These are phyloP conservation scores for Zaprionus gabonicus DNA, from an alignment of 1,140 invertebrate species.

Conservation along the genomic window DNA sequence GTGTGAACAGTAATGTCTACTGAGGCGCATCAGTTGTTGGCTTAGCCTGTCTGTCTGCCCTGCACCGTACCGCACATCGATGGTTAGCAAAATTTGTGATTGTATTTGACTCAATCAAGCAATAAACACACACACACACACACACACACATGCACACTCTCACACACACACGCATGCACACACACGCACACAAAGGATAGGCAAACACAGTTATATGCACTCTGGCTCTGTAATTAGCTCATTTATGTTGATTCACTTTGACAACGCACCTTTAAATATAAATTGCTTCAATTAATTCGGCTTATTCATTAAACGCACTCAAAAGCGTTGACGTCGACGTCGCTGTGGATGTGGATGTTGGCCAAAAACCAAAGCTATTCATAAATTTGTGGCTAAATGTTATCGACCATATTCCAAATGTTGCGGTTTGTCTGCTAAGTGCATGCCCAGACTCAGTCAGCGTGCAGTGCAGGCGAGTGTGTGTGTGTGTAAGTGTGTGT, in stretches of 20 bases:
- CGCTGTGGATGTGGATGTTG: neutral
- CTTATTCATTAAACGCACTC: slow-evolving; percentile 67
- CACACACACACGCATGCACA: slow-evolving; percentile 13
- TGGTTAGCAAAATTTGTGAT: slow-evolving; percentile 53
- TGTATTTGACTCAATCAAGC: slow-evolving; percentile 62
- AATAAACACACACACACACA: slow-evolving; percentile 22
- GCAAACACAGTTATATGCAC: slow-evolving; percentile 15
- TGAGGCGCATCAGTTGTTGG: slow-evolving; percentile 32
- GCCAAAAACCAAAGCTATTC: slow-evolving; percentile 69
- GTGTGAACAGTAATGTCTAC: slow-evolving; percentile 42
- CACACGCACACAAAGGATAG: neutral
- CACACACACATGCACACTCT: neutral
- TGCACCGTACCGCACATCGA: slow-evolving; percentile 45
- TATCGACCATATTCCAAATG: slow-evolving; percentile 68
- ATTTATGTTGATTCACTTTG: slow-evolving; percentile 80
- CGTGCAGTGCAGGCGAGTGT: neutral
- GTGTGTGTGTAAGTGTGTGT: neutral
- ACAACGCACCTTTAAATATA: slow-evolving; percentile 61
- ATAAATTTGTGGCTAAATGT: slow-evolving; percentile 71
- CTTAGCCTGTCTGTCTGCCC: slow-evolving; percentile 3
- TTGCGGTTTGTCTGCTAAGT: slow-evolving; percentile 67
- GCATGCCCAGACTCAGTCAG: slow-evolving; percentile 21
- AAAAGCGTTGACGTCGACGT: neutral
- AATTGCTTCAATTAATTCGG: slow-evolving; percentile 75
- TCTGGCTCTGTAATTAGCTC: slow-evolving; percentile 66